These are phyloP conservation scores for Coregonus sp. DNA, from an alignment of 2,797 vertebrate species.

Conservation along the genomic window DNA sequence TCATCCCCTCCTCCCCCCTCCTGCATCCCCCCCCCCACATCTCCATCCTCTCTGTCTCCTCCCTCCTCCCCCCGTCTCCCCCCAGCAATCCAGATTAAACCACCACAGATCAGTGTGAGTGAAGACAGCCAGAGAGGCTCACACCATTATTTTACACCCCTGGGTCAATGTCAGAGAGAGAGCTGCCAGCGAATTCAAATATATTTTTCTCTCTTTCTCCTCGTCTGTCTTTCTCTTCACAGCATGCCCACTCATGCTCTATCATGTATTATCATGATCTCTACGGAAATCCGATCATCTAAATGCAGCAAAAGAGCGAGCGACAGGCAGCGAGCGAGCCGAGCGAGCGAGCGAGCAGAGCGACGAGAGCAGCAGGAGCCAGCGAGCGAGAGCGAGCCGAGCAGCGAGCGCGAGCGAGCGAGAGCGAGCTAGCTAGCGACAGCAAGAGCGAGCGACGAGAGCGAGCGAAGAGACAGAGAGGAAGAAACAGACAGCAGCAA, in stretches of 20 bases:
- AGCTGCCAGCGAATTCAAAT: background rate
- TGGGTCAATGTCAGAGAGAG: constrained; percentile 22
- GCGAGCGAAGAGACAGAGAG: too few species aligned
- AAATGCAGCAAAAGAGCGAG: too few species aligned
- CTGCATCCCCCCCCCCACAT: background rate
- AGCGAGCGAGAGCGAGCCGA: too few species aligned
- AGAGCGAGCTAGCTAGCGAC: too few species aligned
- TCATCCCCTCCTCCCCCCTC: background rate
- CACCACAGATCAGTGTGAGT: background rate
- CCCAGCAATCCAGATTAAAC: background rate
- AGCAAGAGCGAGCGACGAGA: too few species aligned
- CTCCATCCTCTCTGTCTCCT: background rate
- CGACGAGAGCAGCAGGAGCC: too few species aligned
- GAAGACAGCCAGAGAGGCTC: constrained; percentile 3
- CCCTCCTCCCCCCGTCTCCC: background rate
- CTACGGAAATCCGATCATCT: too few species aligned
- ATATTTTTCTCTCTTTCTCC: background rate
- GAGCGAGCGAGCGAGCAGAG: too few species aligned
- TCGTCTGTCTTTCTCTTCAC: background rate
- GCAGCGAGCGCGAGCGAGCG: too few species aligned
- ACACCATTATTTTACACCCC: constrained; percentile 32
- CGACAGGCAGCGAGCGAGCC: too few species aligned
- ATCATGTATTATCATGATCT: too few species aligned
- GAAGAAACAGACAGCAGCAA: too few species aligned
- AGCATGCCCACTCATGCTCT: background rate